Conservation (phyloP, 2,797 vertebrate species). For the Epinephelus coioides region DNA sequence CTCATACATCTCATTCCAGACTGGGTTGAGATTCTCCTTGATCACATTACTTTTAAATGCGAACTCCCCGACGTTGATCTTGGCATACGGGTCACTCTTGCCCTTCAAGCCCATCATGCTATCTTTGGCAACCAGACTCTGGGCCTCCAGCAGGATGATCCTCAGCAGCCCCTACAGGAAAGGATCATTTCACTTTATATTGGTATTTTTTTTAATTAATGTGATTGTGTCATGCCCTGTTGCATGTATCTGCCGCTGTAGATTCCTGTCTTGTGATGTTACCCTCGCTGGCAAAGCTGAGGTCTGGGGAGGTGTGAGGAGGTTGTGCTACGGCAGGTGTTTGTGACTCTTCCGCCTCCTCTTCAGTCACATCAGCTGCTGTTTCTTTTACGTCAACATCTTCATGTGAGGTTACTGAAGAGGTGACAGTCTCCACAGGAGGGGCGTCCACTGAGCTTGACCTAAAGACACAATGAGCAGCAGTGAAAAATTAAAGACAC, state of each 20-base stretch:
- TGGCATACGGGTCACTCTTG: constrained; percentile 94
- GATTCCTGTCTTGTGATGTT: constrained; percentile 25
- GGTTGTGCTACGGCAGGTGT: constrained; percentile 70
- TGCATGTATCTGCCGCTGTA: not conserved
- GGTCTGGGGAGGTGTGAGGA: constrained; percentile 84
- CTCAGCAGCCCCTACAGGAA: constrained; percentile 89
- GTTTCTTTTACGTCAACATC: constrained; percentile 40
- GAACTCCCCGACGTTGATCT: constrained; percentile 83
- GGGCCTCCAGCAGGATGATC: constrained; percentile 91
- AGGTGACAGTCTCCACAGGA: constrained; percentile 65
- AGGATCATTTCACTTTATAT: not conserved
- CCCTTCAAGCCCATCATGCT: constrained; percentile 90
- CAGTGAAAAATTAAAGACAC: not conserved
- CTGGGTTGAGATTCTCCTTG: constrained; percentile 91
- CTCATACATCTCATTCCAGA: constrained; percentile 95
- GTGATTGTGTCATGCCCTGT: not conserved
- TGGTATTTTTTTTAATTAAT: not conserved
- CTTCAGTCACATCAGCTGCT: constrained; percentile 57
- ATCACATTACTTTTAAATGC: constrained; percentile 89
- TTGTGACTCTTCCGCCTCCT: constrained; percentile 68
- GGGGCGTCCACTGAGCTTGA: constrained; percentile 74
- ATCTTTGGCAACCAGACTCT: constrained; percentile 91
- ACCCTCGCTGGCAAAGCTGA: constrained; percentile 91
- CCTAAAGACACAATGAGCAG: constrained; percentile 53
- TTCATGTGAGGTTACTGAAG: constrained; percentile 57